Evolutionary conservation across 2,797 vertebrate genomes (phyloP).

Genomic region (Catharus ustulatus): DNA sequence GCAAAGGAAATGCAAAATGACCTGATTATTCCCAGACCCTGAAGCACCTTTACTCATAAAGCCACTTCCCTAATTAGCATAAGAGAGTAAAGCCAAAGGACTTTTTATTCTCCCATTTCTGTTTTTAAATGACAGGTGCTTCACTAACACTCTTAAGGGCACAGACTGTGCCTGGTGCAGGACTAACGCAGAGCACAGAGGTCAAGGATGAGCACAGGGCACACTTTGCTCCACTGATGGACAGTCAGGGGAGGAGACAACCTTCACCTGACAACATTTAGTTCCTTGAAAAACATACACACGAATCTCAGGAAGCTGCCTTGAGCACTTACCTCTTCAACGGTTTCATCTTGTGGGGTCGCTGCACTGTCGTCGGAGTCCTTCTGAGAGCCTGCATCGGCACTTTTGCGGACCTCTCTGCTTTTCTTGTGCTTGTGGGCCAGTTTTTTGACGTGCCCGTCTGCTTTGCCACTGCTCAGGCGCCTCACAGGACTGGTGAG

Average conservation of each 20-base stretch:
- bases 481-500: conserved; percentile 96
- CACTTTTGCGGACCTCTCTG: conserved; percentile 92
- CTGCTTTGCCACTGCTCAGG: conserved; percentile 96
- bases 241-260: background rate
- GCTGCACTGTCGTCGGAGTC: conserved; percentile 97
- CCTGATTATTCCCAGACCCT: background rate
- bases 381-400: conserved; percentile 91
- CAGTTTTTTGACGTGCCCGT: conserved; percentile 95
- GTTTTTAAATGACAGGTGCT: background rate
- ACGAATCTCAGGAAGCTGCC: fast-evolving
- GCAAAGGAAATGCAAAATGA: background rate
- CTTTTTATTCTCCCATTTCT: background rate
- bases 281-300: background rate
- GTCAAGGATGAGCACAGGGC: background rate
- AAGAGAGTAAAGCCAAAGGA: background rate
- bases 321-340: conserved; percentile 88
- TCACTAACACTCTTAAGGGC: background rate
- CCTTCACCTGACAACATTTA: background rate
- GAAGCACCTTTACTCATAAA: background rate
- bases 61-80: background rate
- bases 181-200: fast-evolving
- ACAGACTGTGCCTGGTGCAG: background rate
- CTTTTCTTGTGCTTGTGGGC: conserved; percentile 98
- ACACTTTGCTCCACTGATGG: background rate
- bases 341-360: conserved; percentile 94